phyloP scores from a whole-genome alignment of 1,140 invertebrate species.

The Megalopta genalis region DNA sequence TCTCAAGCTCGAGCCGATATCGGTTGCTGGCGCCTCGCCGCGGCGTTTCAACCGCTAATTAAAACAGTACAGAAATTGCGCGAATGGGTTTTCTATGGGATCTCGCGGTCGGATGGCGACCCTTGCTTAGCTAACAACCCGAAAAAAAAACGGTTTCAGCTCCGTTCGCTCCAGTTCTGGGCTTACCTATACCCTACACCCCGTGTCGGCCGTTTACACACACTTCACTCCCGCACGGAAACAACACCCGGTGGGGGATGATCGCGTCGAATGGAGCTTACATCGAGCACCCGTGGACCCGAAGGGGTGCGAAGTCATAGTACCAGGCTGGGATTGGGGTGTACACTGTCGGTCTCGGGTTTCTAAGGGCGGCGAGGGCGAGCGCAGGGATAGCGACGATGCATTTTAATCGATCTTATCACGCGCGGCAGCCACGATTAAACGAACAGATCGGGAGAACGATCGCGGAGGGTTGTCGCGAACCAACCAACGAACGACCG shows the following conservation, averaged over 20 bases:
- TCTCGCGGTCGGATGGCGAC: neutral
- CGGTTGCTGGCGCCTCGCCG: too few species aligned
- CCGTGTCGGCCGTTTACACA: neutral
- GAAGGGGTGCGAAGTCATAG: neutral
- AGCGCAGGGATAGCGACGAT: neutral
- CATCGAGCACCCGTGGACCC: neutral
- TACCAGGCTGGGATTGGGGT: neutral
- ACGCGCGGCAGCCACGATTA: neutral
- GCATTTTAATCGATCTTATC: constrained; percentile 28
- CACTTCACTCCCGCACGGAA: constrained; percentile 14
- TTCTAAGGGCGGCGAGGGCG: neutral
- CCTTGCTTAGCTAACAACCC: neutral
- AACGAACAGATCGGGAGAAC: neutral
- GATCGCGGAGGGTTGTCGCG: constrained; percentile 35
- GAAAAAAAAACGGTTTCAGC: neutral
- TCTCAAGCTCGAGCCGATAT: too few species aligned
- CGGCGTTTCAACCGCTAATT: too few species aligned
- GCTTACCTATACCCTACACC: neutral
- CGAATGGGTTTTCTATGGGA: too few species aligned
- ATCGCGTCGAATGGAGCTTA: neutral
- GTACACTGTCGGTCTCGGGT: neutral
- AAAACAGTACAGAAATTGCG: too few species aligned
- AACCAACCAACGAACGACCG: constrained; percentile 48
- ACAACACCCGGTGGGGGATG: neutral
- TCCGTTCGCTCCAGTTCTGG: neutral